phyloP scores from a whole-genome alignment of 2,113 vertebrate genomes.

The Lepidothrix coronata region DNA sequence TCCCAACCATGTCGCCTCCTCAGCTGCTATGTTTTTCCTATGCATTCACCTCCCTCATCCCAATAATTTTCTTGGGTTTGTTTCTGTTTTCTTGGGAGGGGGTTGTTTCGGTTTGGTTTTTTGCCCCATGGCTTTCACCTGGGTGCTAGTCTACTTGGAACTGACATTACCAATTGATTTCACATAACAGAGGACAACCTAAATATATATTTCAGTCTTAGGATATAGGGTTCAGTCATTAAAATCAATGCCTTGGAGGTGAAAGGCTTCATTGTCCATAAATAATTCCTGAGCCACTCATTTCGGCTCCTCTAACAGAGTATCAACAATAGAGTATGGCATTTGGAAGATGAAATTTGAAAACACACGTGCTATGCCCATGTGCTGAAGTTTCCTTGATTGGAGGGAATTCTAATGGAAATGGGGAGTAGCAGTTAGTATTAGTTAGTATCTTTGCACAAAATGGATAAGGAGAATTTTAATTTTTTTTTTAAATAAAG shows the following conservation, averaged over 20 bases:
- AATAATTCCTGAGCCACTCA: constrained; percentile 12
- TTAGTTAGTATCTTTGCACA: not conserved
- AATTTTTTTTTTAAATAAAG: not conserved
- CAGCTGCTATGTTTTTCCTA: not conserved
- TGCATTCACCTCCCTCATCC: not conserved
- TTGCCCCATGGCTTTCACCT: not conserved
- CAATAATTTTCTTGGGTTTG: not conserved
- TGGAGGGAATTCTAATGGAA: not conserved
- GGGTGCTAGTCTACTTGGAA: not conserved
- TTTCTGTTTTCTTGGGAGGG: too few species aligned
- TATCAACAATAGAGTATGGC: not conserved
- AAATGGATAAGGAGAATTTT: not conserved
- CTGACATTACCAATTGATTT: constrained; percentile 6
- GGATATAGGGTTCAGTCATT: not conserved
- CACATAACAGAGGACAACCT: not conserved
- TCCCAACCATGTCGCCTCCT: not conserved
- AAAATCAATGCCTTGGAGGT: constrained; percentile 28
- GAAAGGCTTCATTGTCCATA: not conserved
- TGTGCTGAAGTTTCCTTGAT: not conserved
- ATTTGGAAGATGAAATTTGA: not conserved
- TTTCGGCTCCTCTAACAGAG: not conserved
- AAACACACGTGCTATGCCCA: not conserved
- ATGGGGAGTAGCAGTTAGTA: not conserved
- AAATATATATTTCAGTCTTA: not conserved
- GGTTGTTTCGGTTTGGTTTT: not conserved